A percentile compares a stretch with the other conserved stretches of the same genome.
These are phyloP conservation scores for Gambusia holbrooki DNA, from an alignment of 2,113 vertebrate species.

Conservation along the genomic window DNA sequence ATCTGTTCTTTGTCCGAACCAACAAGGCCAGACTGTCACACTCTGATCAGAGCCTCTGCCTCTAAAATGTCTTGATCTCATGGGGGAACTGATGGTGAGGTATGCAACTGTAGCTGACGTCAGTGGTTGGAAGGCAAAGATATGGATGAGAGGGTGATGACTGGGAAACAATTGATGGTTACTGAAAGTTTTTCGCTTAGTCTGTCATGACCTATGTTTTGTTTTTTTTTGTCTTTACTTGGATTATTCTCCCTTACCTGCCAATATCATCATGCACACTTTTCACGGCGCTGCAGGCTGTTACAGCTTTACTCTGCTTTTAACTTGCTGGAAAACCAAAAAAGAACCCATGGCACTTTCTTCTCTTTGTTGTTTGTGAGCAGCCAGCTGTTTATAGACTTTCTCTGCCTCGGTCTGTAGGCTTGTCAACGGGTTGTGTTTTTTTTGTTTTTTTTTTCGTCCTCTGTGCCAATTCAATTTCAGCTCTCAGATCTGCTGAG, in stretches of 20 bases:
- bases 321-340: slow-evolving; percentile 32
- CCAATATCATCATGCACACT: slow-evolving; percentile 17
- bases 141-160: not conserved
- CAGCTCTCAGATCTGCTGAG: slow-evolving; percentile 50
- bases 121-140: not conserved
- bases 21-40: slow-evolving; percentile 8
- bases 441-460: not conserved
- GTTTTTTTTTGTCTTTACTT: not conserved
- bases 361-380: slow-evolving; percentile 51
- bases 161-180: no score
- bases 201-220: no score
- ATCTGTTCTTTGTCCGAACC: slow-evolving; percentile 31
- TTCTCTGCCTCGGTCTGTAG: slow-evolving; percentile 30
- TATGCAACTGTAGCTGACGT: slow-evolving; percentile 4
- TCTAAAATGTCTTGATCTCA: slow-evolving; percentile 21
- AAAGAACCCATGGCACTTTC: slow-evolving; percentile 23
- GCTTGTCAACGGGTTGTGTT: slow-evolving; percentile 36
- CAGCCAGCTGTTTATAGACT: slow-evolving; percentile 61
- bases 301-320: slow-evolving; percentile 40
- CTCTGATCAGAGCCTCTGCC: slow-evolving; percentile 34
- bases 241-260: slow-evolving; percentile 2
- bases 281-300: slow-evolving; percentile 14
- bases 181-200: no score
- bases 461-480: slow-evolving; percentile 37
- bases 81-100: slow-evolving; percentile 13